Evolutionary conservation across 2,797 vertebrate species (phyloP), one percentile per base, ranked within the genome.

Genomic region (Tokudaia muenninki): DNA sequence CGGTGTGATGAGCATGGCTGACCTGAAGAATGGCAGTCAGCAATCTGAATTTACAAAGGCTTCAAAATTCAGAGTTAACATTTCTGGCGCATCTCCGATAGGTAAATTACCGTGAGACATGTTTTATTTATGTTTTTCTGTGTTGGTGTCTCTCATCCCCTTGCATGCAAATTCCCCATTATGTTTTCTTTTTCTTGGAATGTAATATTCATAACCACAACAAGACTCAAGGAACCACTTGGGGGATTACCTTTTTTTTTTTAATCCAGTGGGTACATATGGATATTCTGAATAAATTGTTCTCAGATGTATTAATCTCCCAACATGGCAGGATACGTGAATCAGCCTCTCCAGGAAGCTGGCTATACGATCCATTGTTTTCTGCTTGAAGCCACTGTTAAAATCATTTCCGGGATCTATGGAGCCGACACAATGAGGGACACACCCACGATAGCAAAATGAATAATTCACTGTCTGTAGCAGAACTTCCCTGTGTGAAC

Each of bases 61-160:
- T 16, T 74, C 17, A 37, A 90, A 82, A 78, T 92, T 37, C 31
- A 19, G 89, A 82, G 55, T 75, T 94, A 81, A 65, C 67, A 65
- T 96, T 86, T 86, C 87, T 59, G 63, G 82, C 63, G 4, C 59
- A 17, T 89, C 57, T 65, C 52, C 78, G 70, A 72, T 90, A 78
- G 87, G 52, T 31, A 41, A 89, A 84, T 92, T 74, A 52, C 92
- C 34, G 10, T 12, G 72, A 94, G 19, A 34, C 19, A 74, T 74
- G 84, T 92, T 94, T 95, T 90, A 94, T 92, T 92, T 77, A 94
- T 57, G 44, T 72, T 80, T 93, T 87, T 41, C 4, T 87, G 94
- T 72, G 16, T 61, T 83, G 63, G 5, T 41, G 29, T 83, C 63
- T 90, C 77, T 87, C 3, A 10, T 19, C 82, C 17, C 24, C 70